phyloP scores from a whole-genome alignment of 2,797 vertebrate genomes.

The Cirrhinus mrigala region DNA sequence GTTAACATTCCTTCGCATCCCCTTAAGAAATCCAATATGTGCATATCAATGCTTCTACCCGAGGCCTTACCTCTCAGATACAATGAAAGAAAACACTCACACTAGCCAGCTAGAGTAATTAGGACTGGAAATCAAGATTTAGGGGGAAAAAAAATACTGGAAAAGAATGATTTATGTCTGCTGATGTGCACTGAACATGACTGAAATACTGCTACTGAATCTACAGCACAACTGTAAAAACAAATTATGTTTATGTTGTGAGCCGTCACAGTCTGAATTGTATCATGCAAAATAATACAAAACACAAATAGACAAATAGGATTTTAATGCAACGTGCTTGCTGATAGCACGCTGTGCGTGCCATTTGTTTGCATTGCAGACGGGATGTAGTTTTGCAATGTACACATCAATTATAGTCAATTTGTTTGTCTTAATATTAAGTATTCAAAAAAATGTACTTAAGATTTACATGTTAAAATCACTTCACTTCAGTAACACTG shows the following conservation, averaged over 20 bases:
- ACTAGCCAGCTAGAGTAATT: constrained; percentile 36
- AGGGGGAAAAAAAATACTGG: background rate
- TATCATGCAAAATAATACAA: constrained; percentile 14
- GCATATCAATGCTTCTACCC: constrained; percentile 60
- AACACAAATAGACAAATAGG: background rate
- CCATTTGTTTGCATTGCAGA: constrained; percentile 2
- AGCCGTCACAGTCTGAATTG: background rate
- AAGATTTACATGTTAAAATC: background rate
- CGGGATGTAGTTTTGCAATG: background rate
- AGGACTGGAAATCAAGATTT: constrained; percentile 17
- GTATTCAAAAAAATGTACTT: background rate
- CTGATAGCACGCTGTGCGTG: background rate
- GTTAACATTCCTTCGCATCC: constrained; percentile 76
- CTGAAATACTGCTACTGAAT: background rate
- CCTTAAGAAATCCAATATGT: constrained; percentile 75
- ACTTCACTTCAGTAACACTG: constrained; percentile 2
- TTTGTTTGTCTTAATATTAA: background rate
- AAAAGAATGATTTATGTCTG: constrained; percentile 3
- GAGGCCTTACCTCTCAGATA: constrained; percentile 45
- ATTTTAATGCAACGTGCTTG: background rate
- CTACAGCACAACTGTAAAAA: constrained; percentile 2
- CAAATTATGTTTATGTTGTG: background rate
- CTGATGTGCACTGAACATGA: background rate
- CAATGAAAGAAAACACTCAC: constrained; percentile 49
- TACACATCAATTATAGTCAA: constrained; percentile 18